Conservation (phyloP, 2,113 vertebrate genomes). For the Theristicus caerulescens region DNA sequence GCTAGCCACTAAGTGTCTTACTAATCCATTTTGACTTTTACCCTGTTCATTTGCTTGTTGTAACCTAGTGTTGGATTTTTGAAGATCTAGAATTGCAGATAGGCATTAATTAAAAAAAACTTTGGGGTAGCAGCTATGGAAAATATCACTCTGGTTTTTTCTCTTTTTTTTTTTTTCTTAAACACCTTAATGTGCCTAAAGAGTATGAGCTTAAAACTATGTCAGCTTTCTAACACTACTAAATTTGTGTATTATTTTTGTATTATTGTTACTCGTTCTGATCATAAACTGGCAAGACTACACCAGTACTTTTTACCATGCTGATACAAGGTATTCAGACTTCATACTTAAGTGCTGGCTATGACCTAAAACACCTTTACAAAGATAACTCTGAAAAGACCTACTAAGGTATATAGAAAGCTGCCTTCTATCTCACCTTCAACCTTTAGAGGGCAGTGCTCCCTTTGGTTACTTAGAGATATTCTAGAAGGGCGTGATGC, state of each 20-base stretch:
- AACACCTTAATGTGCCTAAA: not conserved
- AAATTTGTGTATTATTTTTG: not conserved
- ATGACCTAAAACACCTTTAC: not conserved
- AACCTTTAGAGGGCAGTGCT: constrained; percentile 66
- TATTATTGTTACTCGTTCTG: not conserved
- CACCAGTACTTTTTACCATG: not conserved
- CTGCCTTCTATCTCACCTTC: constrained; percentile 44
- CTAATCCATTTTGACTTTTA: not conserved
- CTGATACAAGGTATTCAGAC: not conserved
- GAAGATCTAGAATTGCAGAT: not conserved
- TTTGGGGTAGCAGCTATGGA: not conserved
- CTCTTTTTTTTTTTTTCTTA: not conserved
- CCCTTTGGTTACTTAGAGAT: constrained; percentile 29
- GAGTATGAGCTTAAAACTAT: not conserved
- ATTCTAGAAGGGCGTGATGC: not conserved
- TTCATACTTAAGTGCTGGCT: not conserved
- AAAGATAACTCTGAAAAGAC: not conserved
- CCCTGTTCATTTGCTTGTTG: not conserved
- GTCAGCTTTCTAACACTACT: not conserved
- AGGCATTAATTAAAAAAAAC: not conserved
- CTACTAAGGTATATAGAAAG: not conserved
- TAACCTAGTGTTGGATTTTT: not conserved
- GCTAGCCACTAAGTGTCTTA: not conserved
- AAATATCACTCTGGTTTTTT: not conserved
- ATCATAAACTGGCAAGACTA: not conserved